phyloP scores from a whole-genome alignment of 2,888 invertebrate species.

The Leucophora obtusa region DNA sequence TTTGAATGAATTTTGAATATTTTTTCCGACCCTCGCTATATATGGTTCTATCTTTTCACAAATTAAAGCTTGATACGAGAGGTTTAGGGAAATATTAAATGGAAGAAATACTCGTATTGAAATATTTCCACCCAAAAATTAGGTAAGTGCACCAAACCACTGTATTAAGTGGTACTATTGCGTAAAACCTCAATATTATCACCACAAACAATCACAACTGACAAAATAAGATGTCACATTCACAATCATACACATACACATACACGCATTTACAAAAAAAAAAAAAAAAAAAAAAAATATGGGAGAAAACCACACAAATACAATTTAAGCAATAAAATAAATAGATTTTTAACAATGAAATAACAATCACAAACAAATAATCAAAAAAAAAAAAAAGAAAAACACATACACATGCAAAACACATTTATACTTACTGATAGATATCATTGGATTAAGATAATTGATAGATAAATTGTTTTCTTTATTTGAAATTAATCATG shows the following conservation, averaged over 20 bases:
- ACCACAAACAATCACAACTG: not conserved
- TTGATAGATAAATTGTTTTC: conserved; percentile 35
- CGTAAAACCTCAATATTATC: conserved; percentile 33
- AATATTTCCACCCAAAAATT: too few relatives aligned
- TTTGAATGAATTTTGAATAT: too few relatives aligned
- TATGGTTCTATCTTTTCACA: too few relatives aligned
- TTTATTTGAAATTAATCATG: conserved; percentile 27
- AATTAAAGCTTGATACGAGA: too few relatives aligned
- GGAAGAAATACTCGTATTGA: too few relatives aligned
- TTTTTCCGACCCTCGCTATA: too few relatives aligned
- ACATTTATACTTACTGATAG: not conserved
- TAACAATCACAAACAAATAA: conserved; percentile 25
- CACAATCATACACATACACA: not conserved
- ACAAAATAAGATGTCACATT: not conserved
- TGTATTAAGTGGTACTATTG: conserved; percentile 4
- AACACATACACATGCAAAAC: not conserved
- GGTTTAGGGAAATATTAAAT: too few relatives aligned
- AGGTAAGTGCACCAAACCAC: too few relatives aligned
- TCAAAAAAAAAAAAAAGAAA: conserved; percentile 11
- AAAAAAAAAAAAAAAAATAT: not conserved
- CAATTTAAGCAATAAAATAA: conserved; percentile 10
- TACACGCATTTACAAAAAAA: too few relatives aligned
- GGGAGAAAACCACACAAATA: not conserved
- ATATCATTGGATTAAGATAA: conserved; percentile 23
- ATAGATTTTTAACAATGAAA: conserved; percentile 31